These are phyloP conservation scores for Sylvia borin DNA, from an alignment of 2,797 vertebrate species.

Conservation along the genomic window DNA sequence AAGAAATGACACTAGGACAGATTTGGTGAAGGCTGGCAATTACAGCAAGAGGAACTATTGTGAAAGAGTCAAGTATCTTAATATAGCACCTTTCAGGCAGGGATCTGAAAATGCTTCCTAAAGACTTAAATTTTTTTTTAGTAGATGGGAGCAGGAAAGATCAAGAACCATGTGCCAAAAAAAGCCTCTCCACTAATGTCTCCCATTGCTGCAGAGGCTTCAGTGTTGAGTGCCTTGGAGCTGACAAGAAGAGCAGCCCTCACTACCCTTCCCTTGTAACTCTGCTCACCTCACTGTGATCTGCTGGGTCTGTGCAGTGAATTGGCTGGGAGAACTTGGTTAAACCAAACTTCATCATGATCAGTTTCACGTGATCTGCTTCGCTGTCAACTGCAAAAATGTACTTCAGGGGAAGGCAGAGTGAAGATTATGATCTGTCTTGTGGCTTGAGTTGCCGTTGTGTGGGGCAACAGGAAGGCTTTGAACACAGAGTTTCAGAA, in stretches of 20 bases:
- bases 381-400: neutral
- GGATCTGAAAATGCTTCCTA: neutral
- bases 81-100: neutral
- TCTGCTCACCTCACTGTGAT: neutral
- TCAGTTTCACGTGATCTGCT: neutral
- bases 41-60: constrained; percentile 28
- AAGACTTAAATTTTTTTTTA: neutral
- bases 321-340: neutral
- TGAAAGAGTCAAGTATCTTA: constrained; percentile 18
- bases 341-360: neutral
- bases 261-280: neutral
- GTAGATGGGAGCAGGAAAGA: neutral
- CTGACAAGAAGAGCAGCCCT: neutral
- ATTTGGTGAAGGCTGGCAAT: neutral
- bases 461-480: constrained; percentile 12
- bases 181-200: neutral
- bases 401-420: neutral
- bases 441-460: neutral
- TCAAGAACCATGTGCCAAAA: neutral
- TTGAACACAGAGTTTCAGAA: neutral
- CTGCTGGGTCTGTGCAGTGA: neutral
- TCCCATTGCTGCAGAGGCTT: neutral
- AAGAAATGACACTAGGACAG: neutral
- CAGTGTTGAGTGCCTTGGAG: neutral
- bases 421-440: neutral